Base-by-base conservation (phyloP, 92 coral and sea anemone species). In the Parazoanthus atlanticus region DNA sequence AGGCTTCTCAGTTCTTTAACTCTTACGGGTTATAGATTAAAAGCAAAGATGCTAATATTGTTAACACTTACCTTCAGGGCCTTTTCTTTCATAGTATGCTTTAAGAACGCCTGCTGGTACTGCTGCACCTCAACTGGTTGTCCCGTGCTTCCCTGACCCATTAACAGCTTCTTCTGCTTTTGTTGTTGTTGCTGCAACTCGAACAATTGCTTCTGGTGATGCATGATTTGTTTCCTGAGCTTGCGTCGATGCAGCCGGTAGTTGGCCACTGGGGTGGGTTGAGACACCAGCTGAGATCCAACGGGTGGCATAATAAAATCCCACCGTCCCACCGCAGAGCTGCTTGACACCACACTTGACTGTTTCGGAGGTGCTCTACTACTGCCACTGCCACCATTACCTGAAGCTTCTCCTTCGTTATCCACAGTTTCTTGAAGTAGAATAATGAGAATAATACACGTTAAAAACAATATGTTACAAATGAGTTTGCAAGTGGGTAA, bases 281-380 rank as follows among this genome's bases (percentile, higher is more conserved):
- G 92, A 38, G 89, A 88, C 15, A 85, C 88, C 40, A 85, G 86
- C 65, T 94, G 96, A 66, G 91, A 89, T 72, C 93, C 88, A 0
- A 89, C 88, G 17, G 94, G 93, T 19, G 99, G 99, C 29, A 97
- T 93, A 81, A 97, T 97, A 82, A 97, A 97, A 84, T 97, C 98
- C 99, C 99, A 97, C 73, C 95, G 82, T 79, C 78, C 87, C 65
- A 58, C 86, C 76, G 74, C 76, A n/a, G 67, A 77, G 58, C 69
- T 76, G 23, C 79, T 88, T 2, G 92, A 82, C 74, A 93, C 74
- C 49, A 91, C 70, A 11, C 66, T 74, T 25, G 90, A 92, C 38
- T 89, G 93, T n/a, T 90, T 38, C 40, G 52, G 79, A 28, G 75
- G 66, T 2, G 88, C 79, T 84, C 21, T 84, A 40, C 79, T 32